phyloP scores from a whole-genome alignment of 64 coral and sea anemone species.

The Pocillopora verrucosa region DNA sequence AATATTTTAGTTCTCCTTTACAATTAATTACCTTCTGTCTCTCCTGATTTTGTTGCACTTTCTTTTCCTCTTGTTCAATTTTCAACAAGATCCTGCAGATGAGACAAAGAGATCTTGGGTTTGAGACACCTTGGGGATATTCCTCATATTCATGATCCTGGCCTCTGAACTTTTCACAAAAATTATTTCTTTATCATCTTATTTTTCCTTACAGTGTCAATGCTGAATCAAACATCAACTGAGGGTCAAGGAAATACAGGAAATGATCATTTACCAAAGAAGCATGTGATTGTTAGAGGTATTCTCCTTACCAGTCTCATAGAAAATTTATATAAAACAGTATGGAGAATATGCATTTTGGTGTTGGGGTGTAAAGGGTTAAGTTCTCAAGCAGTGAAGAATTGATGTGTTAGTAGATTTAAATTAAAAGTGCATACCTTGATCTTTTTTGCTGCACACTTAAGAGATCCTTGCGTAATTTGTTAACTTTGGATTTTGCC shows the following conservation, averaged over 20 bases:
- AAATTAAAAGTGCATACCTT: background rate
- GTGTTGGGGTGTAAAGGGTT: background rate
- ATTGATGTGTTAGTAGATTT: too few relatives aligned
- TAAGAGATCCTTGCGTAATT: conserved; percentile 22
- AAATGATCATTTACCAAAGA: background rate
- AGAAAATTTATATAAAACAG: background rate
- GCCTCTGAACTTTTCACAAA: too few relatives aligned
- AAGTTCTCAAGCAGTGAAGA: too few relatives aligned
- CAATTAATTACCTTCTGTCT: conserved; percentile 10
- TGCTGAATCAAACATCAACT: too few relatives aligned
- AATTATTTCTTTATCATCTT: too few relatives aligned
- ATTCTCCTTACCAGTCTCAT: too few relatives aligned
- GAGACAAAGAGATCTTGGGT: background rate
- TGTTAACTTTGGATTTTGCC: conserved; percentile 35
- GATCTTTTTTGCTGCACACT: conserved; percentile 44
- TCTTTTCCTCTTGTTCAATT: background rate
- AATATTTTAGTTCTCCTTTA: background rate
- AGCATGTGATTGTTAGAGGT: background rate
- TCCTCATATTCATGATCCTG: too few relatives aligned
- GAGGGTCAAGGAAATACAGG: too few relatives aligned
- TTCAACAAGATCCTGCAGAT: background rate
- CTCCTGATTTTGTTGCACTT: conserved; percentile 5
- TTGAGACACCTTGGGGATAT: too few relatives aligned
- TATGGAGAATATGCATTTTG: background rate
- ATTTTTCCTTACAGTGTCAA: too few relatives aligned